Evolutionary conservation across 2,797 vertebrate genomes (phyloP), one percentile per base, ranked within the genome.

Genomic region (Labeo calbasu): DNA sequence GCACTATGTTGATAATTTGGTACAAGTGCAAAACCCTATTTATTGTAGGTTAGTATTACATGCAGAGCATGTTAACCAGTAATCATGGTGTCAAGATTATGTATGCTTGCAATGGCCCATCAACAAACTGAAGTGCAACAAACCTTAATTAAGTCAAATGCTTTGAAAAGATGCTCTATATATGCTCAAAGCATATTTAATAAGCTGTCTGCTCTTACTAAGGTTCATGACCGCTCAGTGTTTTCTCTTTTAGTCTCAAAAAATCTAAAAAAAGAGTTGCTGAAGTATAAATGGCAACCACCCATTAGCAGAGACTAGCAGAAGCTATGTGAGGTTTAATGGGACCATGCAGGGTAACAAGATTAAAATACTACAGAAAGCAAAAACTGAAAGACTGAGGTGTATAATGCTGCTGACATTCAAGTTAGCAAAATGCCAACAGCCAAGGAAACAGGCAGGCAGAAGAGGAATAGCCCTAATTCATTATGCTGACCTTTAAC

Each of bases 401-500:
- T 12, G 6, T 65, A 61, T 51, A 53, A 66, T 36, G 21, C 19
- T 55, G 19, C 50, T 76, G 71, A 68, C 81, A 53, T 76, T 83
- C 32, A 66, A 46, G 61, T 76, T 13, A 17, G 17, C 36, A 15
- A 76, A 72, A 66, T 53, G 81, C 61, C 59, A 76, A 63, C 70
- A 82, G 61, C 10, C 48, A 48, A 46, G 17, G 13, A 65, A 65
- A 75, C n/a, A 32, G 6, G 28, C 43, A 15, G 46, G 25, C 3
- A 46, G 69, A 61, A 21, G 57, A 50, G 10, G n/a, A 75, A 75
- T 40, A n/a, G 19, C 14, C 50, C 7, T 68, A 55, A 76, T 76
- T 76, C 50, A 83, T 76, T 46, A 66, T 77, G 28, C 28, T 53
- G 71, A 83, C 81, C 81, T 83, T 83, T 68, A 68, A 46, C 15